Conservation (phyloP, 2,888 invertebrate genomes). For the Dynastes maya region DNA sequence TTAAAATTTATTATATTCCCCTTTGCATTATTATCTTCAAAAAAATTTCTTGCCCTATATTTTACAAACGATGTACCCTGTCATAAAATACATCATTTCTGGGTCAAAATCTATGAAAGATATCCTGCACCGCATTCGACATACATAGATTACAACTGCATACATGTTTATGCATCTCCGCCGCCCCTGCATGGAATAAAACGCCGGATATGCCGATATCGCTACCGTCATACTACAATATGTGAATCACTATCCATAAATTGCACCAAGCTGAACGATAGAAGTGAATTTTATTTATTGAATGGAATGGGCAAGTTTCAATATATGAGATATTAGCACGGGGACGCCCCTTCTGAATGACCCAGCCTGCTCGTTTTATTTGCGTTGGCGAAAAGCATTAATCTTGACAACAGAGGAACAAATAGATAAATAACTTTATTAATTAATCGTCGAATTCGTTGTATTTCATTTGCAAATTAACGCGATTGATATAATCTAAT, state of each 20-base stretch:
- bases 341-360: not conserved
- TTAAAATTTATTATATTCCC: too few relatives aligned
- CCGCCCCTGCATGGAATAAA: not conserved
- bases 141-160: not conserved
- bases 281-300: constrained; percentile 33
- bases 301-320: constrained; percentile 17
- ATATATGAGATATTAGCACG: not conserved
- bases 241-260: constrained; percentile 23
- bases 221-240: not conserved
- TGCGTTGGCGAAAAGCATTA: too few relatives aligned
- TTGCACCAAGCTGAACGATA: constrained; percentile 15
- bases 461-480: too few relatives aligned
- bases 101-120: constrained; percentile 1
- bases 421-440: too few relatives aligned
- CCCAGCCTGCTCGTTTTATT: too few relatives aligned
- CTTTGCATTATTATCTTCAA: too few relatives aligned
- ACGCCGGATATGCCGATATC: constrained; percentile 18
- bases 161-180: not conserved
- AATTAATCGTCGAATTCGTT: too few relatives aligned
- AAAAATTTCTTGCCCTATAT: not conserved
- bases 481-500: constrained; percentile 11
- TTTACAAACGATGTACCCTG: not conserved
- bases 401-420: too few relatives aligned
- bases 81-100: not conserved
- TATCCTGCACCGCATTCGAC: not conserved